These are phyloP conservation scores for Agrochola macilenta DNA, from an alignment of 2,888 invertebrate species.

Conservation along the genomic window DNA sequence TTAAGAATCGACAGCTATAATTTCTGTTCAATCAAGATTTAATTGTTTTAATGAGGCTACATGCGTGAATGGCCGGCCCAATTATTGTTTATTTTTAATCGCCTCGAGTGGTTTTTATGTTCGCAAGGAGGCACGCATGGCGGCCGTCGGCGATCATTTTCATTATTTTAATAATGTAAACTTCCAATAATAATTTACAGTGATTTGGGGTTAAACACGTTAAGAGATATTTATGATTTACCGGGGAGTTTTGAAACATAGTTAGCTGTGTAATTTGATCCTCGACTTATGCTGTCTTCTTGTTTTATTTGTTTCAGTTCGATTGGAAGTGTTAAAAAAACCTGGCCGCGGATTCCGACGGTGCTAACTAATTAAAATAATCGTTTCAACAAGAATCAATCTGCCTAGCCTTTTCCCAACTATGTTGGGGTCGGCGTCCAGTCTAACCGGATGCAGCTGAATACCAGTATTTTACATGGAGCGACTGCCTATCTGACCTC, in stretches of 20 bases:
- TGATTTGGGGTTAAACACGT: conserved; percentile 90
- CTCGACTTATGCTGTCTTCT: conserved; percentile 74
- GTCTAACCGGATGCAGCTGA: too few species aligned
- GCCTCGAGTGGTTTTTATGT: conserved; percentile 90
- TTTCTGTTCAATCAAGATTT: conserved; percentile 91
- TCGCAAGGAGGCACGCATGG: conserved; percentile 89
- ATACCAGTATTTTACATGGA: too few species aligned
- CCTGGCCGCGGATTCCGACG: not conserved
- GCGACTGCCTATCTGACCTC: too few species aligned
- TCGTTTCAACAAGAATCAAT: too few species aligned
- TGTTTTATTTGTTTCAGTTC: conserved; percentile 75
- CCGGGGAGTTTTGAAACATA: conserved; percentile 79
- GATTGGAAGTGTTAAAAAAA: conserved; percentile 37
- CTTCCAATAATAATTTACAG: conserved; percentile 91
- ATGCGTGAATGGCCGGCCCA: conserved; percentile 91
- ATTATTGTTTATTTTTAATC: conserved; percentile 91
- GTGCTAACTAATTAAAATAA: conserved; percentile 34
- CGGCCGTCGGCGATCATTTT: conserved; percentile 89
- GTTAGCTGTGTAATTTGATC: conserved; percentile 86
- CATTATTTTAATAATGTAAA: conserved; percentile 91
- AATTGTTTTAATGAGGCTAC: conserved; percentile 91
- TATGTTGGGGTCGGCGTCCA: too few species aligned
- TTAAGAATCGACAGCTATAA: conserved; percentile 91
- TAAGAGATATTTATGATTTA: conserved; percentile 89
- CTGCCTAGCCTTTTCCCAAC: too few species aligned